Evolutionary conservation across 2,888 invertebrate species (phyloP), one percentile per base, ranked within the genome.

Genomic region (Bibio marci): DNA sequence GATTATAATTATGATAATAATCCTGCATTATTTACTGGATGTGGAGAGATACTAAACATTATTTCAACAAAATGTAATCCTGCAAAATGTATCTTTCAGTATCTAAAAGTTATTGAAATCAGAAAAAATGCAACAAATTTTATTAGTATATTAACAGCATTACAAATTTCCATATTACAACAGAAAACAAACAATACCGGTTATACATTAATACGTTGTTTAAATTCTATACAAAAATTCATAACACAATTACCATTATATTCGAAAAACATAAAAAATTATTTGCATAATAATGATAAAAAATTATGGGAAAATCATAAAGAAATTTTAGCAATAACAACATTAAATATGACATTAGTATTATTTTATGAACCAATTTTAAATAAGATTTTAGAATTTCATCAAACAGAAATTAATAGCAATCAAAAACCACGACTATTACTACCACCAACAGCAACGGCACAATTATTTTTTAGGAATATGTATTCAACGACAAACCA

Each of bases 41-140:
- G 76, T 55, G 72, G 76, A 48, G 60, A 71, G 46, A 54, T 86
- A 32, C 57, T 88, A 18, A 55, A 64, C 33, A 53, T 67, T 28
- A 59, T 86, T 27, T 69, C 74, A 2, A 62, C 70, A 13, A 64
- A 67, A 47, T 73, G 73, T n/a, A 69, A 74, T 41, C 67, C 79
- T 1, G 79, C 82, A 54, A 85, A 86, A 56, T 69, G 77, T 1
- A 56, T 88, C 12, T 58, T 88, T 28, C 80, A 80, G 48, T 64
- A 88, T 34, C 69, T 88, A 45, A 85, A 86, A 56, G 76, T 83
- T 53, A 65, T 80, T 30, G 83, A 86, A 56, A 62, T 69, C 30
- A 67, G 73, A 27, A 70, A 71, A 41, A 76, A 79, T 56, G 77
- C 80, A 53, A 64, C 70, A 7, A 72, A 71, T 30, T 85, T 87